Conservation (phyloP, 2,888 invertebrate genomes). For the Antheraea assamensis region DNA sequence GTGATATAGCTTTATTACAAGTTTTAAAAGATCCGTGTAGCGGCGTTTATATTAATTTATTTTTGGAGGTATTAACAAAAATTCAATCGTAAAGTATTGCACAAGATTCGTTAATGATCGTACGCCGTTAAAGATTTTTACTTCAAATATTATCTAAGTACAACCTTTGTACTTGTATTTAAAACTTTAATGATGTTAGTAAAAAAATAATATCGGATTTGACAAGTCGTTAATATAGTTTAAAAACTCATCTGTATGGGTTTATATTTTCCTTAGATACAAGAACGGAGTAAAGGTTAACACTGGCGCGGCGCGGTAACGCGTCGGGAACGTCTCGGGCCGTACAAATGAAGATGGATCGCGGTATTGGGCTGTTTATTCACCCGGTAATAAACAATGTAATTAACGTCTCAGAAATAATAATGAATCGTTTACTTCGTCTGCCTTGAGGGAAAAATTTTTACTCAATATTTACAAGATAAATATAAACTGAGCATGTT, state of each 20-base stretch:
- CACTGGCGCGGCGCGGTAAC: background rate
- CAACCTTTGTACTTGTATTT: too few species aligned
- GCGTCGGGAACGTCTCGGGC: background rate
- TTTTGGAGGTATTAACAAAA: background rate
- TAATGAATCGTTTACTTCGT: conserved; percentile 11
- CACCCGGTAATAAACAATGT: conserved; percentile 13
- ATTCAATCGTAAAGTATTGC: background rate
- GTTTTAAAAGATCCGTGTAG: background rate
- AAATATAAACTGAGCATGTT: background rate
- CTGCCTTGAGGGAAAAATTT: background rate
- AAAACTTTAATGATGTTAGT: too few species aligned
- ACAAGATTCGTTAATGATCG: background rate
- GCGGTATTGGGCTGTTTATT: conserved; percentile 5
- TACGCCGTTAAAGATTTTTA: too few species aligned
- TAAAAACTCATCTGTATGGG: background rate
- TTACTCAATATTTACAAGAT: background rate
- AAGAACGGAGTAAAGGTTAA: background rate
- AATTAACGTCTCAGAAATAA: conserved; percentile 13
- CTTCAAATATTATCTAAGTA: too few species aligned
- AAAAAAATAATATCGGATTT: too few species aligned
- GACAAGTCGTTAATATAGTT: too few species aligned
- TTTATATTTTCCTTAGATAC: background rate
- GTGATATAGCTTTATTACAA: background rate
- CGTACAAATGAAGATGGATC: conserved; percentile 23
- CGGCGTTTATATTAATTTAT: background rate